Base-by-base conservation (phyloP, 2,888 invertebrate species). In the Ochlodes sylvanus region DNA sequence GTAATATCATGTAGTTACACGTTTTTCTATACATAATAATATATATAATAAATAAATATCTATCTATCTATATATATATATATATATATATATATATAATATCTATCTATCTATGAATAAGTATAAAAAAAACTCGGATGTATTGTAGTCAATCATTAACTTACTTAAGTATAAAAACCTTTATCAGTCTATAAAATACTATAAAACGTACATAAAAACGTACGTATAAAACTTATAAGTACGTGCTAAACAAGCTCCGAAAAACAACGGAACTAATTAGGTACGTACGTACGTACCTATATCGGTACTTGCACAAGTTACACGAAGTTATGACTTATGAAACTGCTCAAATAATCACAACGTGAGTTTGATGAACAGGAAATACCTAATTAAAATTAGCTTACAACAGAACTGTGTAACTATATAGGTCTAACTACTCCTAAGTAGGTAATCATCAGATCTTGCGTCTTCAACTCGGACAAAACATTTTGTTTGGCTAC, bases 201-300 rank as follows among this genome's bases (percentile, higher is more conserved):
- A 47, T n/a, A n/a, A n/a, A n/a, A n/a, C 47, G 52, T 27, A 5
- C 27, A n/a, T 27, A 27, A 27, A n/a, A n/a, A n/a, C n/a, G n/a
- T n/a, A n/a, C n/a, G n/a, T n/a, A n/a, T n/a, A n/a, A n/a, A n/a
- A n/a, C n/a, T n/a, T n/a, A n/a, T n/a, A n/a, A n/a, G n/a, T n/a
- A n/a, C n/a, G n/a, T 7, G 38, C 38, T 32, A 21, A 62, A 62
- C 52, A n/a, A 19, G 62, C 38, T 52, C 47, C 38, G 12, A 38
- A 12, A 9, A 52, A 62, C 7, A 52, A 62, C 7, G 9, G 52
- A 19, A 62, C 15, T 50, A 38, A 52, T 62, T n/a, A 27, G 5
- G 27, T 27, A 27, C 3, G 27, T 27, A 4, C 27, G 2, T 19
- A 62, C 12, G 19, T 57, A 57, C 17, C 1, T 42, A 21, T n/a